Evolutionary conservation across 2,113 vertebrate species (phyloP).

Genomic region (Bothrops jararaca): DNA sequence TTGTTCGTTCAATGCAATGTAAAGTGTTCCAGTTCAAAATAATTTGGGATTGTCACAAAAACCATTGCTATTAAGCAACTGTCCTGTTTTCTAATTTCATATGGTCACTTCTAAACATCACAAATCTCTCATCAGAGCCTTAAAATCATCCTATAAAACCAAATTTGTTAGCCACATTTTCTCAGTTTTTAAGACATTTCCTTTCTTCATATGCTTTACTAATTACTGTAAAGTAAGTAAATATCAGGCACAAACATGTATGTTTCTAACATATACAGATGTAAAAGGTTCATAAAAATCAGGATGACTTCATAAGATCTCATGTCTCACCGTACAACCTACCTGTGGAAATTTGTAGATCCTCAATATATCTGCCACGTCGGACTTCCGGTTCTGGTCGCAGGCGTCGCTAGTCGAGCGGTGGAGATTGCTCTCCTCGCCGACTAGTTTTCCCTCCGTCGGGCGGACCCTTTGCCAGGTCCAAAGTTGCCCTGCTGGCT

Average conservation of each 20-base stretch:
- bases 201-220: neutral
- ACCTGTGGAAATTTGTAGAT: constrained; percentile 18
- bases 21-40: neutral
- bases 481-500: too few species aligned
- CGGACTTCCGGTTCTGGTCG: too few species aligned
- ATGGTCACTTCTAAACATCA: neutral
- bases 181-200: neutral
- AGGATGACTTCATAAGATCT: neutral
- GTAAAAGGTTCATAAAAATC: neutral
- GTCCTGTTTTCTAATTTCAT: neutral
- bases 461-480: too few species aligned
- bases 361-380: neutral
- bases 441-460: too few species aligned
- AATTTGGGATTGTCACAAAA: neutral
- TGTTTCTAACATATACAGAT: neutral
- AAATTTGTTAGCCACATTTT: neutral
- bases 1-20: neutral
- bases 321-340: neutral
- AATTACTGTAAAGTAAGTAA: neutral
- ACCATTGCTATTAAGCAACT: neutral
- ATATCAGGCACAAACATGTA: neutral
- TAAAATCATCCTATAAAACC: neutral
- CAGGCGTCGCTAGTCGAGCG: too few species aligned
- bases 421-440: too few species aligned
- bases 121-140: neutral